A percentile compares a stretch with the other conserved stretches of the same genome.
phyloP scores from a whole-genome alignment of 1,140 invertebrate species.

The Parapsyche elsis region DNA sequence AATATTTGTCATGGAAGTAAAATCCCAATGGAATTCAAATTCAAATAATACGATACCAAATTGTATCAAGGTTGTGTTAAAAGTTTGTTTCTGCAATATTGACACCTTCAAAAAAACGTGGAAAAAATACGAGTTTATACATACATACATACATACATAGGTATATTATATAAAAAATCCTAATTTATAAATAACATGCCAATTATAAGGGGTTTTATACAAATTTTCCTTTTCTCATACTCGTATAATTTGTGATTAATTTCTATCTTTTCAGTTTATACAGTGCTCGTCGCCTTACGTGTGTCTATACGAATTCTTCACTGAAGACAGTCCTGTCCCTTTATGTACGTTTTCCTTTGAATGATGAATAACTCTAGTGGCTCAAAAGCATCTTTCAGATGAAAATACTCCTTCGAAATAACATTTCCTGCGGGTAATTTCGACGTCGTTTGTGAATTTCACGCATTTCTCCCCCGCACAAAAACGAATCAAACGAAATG shows the following conservation, averaged over 20 bases:
- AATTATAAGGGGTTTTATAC: neutral
- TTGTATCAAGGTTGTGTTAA: too few species aligned
- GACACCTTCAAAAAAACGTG: too few species aligned
- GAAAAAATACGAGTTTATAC: neutral
- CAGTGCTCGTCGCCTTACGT: neutral
- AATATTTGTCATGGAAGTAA: too few species aligned
- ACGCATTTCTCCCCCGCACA: neutral
- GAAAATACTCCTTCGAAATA: constrained; percentile 6
- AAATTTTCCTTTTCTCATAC: neutral
- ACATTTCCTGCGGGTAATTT: constrained; percentile 24
- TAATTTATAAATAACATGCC: too few species aligned
- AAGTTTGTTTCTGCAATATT: too few species aligned
- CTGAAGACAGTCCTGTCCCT: constrained; percentile 1
- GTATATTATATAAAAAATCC: too few species aligned
- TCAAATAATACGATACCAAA: too few species aligned
- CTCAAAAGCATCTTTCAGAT: constrained; percentile 16
- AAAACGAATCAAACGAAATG: constrained; percentile 6
- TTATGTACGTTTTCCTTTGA: constrained; percentile 24
- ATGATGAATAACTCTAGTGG: constrained; percentile 18
- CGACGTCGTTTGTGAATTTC: neutral
- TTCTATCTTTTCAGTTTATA: constrained; percentile 2
- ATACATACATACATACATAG: neutral
- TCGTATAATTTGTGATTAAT: neutral
- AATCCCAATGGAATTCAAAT: too few species aligned
- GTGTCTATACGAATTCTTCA: constrained; percentile 10